These are phyloP conservation scores for Phymastichus coffea DNA, from an alignment of 1,140 invertebrate genomes.

Conservation along the genomic window DNA sequence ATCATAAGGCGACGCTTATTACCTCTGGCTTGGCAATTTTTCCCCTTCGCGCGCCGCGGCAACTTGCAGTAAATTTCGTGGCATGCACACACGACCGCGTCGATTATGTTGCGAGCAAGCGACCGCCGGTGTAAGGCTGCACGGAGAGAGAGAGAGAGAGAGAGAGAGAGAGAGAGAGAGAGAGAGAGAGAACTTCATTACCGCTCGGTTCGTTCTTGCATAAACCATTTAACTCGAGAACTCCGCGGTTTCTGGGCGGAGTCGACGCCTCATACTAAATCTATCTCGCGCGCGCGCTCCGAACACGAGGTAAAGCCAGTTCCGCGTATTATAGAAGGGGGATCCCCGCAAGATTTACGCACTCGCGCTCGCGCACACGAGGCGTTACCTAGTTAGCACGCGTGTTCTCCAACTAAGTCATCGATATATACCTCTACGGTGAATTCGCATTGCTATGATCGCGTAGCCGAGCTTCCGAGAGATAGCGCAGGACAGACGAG, in stretches of 20 bases:
- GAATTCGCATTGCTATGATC: conserved; percentile 12
- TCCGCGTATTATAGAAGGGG: background rate
- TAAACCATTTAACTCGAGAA: conserved; percentile 56
- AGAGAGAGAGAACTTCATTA: conserved; percentile 53
- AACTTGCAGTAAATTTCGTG: conserved; percentile 32
- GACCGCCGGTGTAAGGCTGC: too few species aligned
- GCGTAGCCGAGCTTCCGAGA: too few species aligned
- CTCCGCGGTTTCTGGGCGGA: conserved; percentile 53
- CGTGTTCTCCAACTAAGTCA: conserved; percentile 23
- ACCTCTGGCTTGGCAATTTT: too few species aligned
- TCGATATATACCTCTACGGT: conserved; percentile 15
- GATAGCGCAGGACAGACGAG: too few species aligned
- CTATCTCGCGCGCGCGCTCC: conserved; percentile 28
- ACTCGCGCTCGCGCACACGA: conserved; percentile 8
- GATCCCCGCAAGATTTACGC: conserved; percentile 26
- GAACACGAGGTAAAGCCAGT: background rate
- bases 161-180: too few species aligned
- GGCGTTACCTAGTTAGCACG: conserved; percentile 29
- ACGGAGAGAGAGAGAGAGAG: too few species aligned
- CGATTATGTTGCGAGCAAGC: too few species aligned
- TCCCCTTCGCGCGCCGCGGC: too few species aligned
- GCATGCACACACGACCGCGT: conserved; percentile 26
- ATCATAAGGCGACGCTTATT: too few species aligned
- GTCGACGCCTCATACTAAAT: conserved; percentile 51
- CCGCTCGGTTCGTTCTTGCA: conserved; percentile 56